Evolutionary conservation across 2,888 invertebrate genomes (phyloP).

Genomic region (Metalampra italica): DNA sequence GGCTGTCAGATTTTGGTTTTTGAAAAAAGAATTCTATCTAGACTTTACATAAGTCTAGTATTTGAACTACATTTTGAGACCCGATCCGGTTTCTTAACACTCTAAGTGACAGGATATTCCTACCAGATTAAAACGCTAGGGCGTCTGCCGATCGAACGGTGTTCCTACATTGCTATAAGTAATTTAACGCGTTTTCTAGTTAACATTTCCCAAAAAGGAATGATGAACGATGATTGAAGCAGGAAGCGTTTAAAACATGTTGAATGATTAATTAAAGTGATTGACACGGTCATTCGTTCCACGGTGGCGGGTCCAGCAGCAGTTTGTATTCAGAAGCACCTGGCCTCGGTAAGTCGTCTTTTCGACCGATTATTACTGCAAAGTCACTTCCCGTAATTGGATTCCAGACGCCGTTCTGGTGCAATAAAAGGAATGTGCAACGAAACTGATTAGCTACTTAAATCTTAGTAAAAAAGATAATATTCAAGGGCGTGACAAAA

Average conservation of each 20-base stretch:
- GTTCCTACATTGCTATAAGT: no score
- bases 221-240: not conserved
- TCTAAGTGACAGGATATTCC: no score
- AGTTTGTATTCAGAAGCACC: constrained; percentile 53
- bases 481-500: constrained; percentile 20
- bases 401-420: constrained; percentile 55
- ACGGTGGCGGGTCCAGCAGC: constrained; percentile 55
- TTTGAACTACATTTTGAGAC: no score
- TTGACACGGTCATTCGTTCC: constrained; percentile 67
- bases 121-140: no score
- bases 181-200: no score
- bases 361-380: constrained; percentile 64
- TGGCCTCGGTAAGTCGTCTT: constrained; percentile 48
- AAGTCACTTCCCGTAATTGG: constrained; percentile 71
- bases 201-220: no score
- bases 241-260: constrained; percentile 41
- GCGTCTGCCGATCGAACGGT: no score
- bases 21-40: no score
- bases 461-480: not conserved
- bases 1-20: no score
- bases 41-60: no score
- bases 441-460: not conserved
- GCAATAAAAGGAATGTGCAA: constrained; percentile 24
- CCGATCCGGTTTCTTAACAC: no score
- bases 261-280: constrained; percentile 71